Evolutionary conservation across 2,797 vertebrate genomes (phyloP).

Genomic region (Meriones psammophilus): DNA sequence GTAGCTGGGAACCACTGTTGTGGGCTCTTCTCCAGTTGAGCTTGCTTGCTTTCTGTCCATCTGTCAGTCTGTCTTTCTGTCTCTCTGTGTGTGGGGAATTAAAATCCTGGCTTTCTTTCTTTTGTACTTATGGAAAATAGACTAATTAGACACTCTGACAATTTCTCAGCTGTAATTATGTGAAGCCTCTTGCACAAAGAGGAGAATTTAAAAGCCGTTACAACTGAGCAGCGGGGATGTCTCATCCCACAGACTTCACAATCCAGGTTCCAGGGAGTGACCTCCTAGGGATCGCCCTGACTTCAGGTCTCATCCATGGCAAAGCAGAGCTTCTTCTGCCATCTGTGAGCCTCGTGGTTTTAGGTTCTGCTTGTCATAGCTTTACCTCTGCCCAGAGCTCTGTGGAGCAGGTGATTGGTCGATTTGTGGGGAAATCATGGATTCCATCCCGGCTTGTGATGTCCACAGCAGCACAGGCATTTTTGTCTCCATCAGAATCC

Average conservation of each 20-base stretch:
- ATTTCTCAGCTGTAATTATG: conserved; percentile 53
- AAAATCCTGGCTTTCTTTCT: conserved; percentile 59
- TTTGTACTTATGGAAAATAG: conserved; percentile 48
- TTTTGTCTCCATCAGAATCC: conserved; percentile 58
- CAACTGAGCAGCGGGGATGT: not conserved
- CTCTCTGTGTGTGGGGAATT: conserved; percentile 15
- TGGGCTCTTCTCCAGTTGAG: not conserved
- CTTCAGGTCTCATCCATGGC: conserved; percentile 17
- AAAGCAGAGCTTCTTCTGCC: not conserved
- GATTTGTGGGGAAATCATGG: not conserved
- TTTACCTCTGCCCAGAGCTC: not conserved
- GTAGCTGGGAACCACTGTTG: not conserved
- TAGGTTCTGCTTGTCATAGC: not conserved
- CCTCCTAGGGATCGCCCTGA: not conserved
- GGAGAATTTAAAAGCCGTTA: conserved; percentile 54
- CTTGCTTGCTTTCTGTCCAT: not conserved
- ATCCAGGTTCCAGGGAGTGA: conserved; percentile 23
- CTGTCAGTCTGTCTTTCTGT: not conserved
- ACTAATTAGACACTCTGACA: conserved; percentile 49
- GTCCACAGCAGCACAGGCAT: not conserved
- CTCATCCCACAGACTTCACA: conserved; percentile 18
- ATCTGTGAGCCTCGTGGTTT: conserved; percentile 61
- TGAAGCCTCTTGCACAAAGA: conserved; percentile 30
- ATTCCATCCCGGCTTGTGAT: conserved; percentile 27
- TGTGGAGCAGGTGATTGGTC: not conserved